phyloP scores from a whole-genome alignment of 30 jellyfish, hydroid and myxozoan genomes.

The Nemopilema nomurai region DNA sequence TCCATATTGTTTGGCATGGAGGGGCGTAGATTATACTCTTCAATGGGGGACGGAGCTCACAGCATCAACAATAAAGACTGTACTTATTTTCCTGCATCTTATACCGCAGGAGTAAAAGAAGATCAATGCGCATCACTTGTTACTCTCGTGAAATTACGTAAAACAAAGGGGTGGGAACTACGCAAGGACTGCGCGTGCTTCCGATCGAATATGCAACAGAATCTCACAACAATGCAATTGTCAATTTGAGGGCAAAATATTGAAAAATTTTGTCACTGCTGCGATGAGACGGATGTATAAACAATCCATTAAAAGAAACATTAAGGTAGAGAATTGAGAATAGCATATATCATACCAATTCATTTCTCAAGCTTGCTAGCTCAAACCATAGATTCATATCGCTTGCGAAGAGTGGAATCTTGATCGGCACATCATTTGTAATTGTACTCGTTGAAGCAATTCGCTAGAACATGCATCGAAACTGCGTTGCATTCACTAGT shows the following conservation, averaged over 20 bases:
- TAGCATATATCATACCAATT: background rate
- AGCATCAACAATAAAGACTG: background rate
- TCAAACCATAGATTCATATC: background rate
- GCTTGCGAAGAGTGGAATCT: background rate
- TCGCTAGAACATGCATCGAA: background rate
- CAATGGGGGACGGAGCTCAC: background rate
- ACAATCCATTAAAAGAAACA: no score
- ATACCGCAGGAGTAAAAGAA: background rate
- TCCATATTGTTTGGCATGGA: background rate
- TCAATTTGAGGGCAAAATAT: background rate
- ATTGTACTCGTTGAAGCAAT: background rate
- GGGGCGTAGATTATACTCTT: background rate
- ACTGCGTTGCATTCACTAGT: background rate
- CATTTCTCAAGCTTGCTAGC: background rate
- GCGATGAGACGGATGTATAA: background rate
- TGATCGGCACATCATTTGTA: background rate
- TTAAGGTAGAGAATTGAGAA: no score
- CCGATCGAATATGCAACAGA: background rate
- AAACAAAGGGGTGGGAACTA: background rate
- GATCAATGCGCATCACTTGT: background rate
- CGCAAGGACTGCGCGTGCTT: background rate
- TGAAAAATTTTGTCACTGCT: background rate
- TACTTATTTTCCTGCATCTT: background rate
- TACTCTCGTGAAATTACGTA: background rate
- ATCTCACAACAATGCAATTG: no score